Percentiles rank a stretch among this genome's conserved stretches.
Conservation (phyloP, 2,888 invertebrate genomes). For the Amiota minor region DNA sequence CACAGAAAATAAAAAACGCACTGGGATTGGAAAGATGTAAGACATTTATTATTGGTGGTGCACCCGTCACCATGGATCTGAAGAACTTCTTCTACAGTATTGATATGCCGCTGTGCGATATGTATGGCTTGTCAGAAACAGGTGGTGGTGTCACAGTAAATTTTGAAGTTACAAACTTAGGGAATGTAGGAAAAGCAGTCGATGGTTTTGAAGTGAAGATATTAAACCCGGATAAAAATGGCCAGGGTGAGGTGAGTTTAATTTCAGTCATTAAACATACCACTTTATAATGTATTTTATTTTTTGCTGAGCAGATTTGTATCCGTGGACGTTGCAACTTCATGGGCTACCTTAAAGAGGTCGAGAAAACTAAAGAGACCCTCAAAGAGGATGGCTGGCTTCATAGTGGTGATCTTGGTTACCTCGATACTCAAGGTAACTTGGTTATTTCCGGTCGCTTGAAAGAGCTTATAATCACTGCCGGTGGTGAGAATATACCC, state of each 20-base stretch:
- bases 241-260: slow-evolving; percentile 80
- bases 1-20: slow-evolving; percentile 82
- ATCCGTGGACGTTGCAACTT: slow-evolving; percentile 86
- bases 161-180: slow-evolving; percentile 73
- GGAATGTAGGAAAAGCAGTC: slow-evolving; percentile 81
- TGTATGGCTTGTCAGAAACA: slow-evolving; percentile 93
- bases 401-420: slow-evolving; percentile 90
- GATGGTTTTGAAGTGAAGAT: slow-evolving; percentile 81
- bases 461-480: slow-evolving; percentile 90
- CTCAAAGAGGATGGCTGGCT: slow-evolving; percentile 88
- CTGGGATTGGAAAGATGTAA: slow-evolving; percentile 85
- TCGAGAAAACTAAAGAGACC: slow-evolving; percentile 82
- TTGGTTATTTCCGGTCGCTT: slow-evolving; percentile 83
- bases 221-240: slow-evolving; percentile 79
- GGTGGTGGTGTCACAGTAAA: slow-evolving; percentile 81
- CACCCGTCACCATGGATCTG: slow-evolving; percentile 85
- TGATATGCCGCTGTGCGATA: slow-evolving; percentile 86
- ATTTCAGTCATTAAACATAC: background rate
- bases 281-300: background rate
- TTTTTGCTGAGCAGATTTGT: slow-evolving; percentile 74
- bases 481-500: slow-evolving; percentile 95
- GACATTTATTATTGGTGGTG: slow-evolving; percentile 83
- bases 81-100: slow-evolving; percentile 89
- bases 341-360: slow-evolving; percentile 88
- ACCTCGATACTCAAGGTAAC: slow-evolving; percentile 81